phyloP scores from a whole-genome alignment of 2,888 invertebrate genomes.

The Megalurothrips usitatus region DNA sequence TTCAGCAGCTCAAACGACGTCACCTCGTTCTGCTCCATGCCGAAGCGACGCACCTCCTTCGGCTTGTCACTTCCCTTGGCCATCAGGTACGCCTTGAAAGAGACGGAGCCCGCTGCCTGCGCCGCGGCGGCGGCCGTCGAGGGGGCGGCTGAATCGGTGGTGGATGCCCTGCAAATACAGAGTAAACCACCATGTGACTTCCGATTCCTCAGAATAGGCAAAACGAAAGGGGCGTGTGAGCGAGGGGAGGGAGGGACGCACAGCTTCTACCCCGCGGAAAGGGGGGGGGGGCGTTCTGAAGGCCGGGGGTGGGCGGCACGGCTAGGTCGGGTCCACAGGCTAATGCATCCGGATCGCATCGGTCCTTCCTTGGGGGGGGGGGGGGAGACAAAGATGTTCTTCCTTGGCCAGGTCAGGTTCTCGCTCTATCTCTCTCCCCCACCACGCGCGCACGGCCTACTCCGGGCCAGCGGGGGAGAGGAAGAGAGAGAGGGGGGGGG shows the following conservation, averaged over 20 bases:
- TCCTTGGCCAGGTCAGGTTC: not conserved
- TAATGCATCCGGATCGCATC: not conserved
- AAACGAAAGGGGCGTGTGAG: not conserved
- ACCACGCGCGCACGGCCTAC: not conserved
- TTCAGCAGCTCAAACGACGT: not conserved
- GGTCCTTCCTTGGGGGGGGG: not conserved
- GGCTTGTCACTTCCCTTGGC: not conserved
- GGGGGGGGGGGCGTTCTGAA: not conserved
- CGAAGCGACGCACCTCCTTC: not conserved
- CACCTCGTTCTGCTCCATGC: conserved; percentile 4
- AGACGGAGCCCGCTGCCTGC: not conserved
- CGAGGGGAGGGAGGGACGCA: not conserved
- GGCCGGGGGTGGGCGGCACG: not conserved
- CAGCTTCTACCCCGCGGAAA: not conserved
- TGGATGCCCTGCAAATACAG: not conserved
- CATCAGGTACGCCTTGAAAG: not conserved
- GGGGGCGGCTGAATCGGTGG: not conserved
- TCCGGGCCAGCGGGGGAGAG: not conserved
- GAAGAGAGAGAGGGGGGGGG: not conserved
- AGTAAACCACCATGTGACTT: not conserved
- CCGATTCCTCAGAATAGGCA: not conserved
- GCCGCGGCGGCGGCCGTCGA: not conserved
- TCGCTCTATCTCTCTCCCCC: not conserved
- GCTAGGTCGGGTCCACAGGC: not conserved
- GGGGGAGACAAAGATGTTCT: not conserved